Conservation (phyloP, 2,888 invertebrate genomes). For the Eutolmus rufibarbis region DNA sequence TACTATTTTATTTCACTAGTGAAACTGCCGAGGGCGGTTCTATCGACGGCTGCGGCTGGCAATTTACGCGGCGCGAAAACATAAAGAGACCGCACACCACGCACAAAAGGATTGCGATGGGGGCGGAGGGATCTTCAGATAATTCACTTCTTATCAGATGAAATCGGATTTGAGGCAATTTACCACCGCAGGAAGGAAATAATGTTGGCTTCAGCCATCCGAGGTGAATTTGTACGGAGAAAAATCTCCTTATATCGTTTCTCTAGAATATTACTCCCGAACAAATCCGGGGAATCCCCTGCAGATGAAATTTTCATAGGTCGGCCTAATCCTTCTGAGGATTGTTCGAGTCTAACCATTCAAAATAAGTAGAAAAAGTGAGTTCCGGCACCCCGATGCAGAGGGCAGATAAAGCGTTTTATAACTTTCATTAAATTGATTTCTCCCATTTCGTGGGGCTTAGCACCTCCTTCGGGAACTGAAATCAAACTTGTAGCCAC, state of each 20-base stretch:
- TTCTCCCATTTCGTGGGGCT: not conserved
- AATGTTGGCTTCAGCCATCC: not conserved
- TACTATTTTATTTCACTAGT: conserved; percentile 14
- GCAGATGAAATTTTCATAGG: not conserved
- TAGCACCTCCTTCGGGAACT: not conserved
- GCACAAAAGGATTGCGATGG: conserved; percentile 11
- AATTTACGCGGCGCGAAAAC: not conserved
- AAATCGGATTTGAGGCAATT: conserved; percentile 21
- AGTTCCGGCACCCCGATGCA: not conserved
- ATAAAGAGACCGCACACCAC: conserved; percentile 1
- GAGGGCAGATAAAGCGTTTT: not conserved
- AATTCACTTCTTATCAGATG: conserved; percentile 26
- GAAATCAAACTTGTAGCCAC: conserved; percentile 1
- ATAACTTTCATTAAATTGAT: not conserved
- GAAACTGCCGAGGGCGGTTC: not conserved
- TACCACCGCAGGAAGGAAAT: conserved; percentile 11
- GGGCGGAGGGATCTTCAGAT: not conserved
- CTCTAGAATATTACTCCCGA: not conserved
- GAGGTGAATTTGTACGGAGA: not conserved
- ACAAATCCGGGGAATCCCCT: too few relatives aligned
- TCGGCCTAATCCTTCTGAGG: not conserved
- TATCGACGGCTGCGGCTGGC: conserved; percentile 2
- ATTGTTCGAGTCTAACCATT: not conserved
- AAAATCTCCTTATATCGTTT: not conserved
- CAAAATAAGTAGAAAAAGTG: not conserved